Conservation (phyloP, 2,888 invertebrate genomes). For the Caenorhabditis sp. region DNA sequence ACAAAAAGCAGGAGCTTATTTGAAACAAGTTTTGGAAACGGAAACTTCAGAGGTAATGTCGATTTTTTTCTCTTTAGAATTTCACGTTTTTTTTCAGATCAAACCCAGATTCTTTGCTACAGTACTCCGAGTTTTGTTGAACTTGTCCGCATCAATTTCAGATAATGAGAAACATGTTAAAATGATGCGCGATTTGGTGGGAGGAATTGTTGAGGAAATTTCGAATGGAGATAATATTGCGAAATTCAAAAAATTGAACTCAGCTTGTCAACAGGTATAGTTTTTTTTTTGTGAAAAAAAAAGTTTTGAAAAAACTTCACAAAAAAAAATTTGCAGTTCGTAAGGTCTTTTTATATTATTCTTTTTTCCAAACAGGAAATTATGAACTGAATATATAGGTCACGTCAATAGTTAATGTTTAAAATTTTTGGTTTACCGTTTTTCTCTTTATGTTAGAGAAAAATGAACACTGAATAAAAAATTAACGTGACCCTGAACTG, state of each 20-base stretch:
- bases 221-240: conserved; percentile 14
- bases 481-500: too few relatives aligned
- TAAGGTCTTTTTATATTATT: too few relatives aligned
- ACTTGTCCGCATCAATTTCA: conserved; percentile 11
- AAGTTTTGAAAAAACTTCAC: background rate
- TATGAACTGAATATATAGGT: too few relatives aligned
- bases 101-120: conserved; percentile 54
- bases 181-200: conserved; percentile 12
- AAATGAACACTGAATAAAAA: too few relatives aligned
- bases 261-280: conserved; percentile 26
- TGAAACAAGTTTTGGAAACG: conserved; percentile 20
- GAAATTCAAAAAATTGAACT: conserved; percentile 35
- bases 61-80: background rate
- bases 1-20: conserved; percentile 20
- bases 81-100: conserved; percentile 17
- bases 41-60: conserved; percentile 30
- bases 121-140: conserved; percentile 41
- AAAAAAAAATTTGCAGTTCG: too few relatives aligned
- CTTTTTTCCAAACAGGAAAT: too few relatives aligned
- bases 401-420: too few relatives aligned
- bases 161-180: conserved; percentile 23
- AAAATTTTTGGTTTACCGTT: too few relatives aligned
- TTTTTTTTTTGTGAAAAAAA: conserved; percentile 15
- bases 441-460: too few relatives aligned
- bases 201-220: conserved; percentile 14